phyloP scores from a whole-genome alignment of 2,888 invertebrate genomes.

The Aspidiotus rigidus region DNA sequence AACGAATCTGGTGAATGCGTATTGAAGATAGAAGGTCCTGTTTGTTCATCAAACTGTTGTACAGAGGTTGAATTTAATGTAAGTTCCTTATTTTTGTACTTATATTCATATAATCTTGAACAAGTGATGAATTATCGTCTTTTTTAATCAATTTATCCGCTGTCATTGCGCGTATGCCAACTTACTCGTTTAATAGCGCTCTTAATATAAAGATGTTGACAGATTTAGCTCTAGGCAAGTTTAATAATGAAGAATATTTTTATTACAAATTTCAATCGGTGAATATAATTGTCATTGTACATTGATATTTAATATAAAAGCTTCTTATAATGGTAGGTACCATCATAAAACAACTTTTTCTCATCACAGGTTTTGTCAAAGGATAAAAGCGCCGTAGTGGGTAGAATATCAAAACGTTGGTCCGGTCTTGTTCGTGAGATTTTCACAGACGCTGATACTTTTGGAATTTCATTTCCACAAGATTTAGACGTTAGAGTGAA shows the following conservation, averaged over 20 bases:
- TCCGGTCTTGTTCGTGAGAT: constrained; percentile 68
- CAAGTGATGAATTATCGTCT: too few relatives aligned
- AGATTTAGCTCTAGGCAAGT: too few relatives aligned
- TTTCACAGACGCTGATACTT: constrained; percentile 79
- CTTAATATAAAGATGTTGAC: too few relatives aligned
- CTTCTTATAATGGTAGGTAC: neutral
- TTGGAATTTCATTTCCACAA: constrained; percentile 82
- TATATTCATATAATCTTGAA: too few relatives aligned
- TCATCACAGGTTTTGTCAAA: constrained; percentile 57
- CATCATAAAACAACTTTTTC: neutral
- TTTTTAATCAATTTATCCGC: too few relatives aligned
- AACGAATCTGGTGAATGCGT: constrained; percentile 66
- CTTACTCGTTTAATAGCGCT: too few relatives aligned
- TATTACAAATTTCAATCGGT: too few relatives aligned
- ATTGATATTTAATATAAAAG: neutral
- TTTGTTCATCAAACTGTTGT: constrained; percentile 62
- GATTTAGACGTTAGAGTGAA: constrained; percentile 79
- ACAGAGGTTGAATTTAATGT: constrained; percentile 78
- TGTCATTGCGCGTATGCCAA: too few relatives aligned
- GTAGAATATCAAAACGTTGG: constrained; percentile 85
- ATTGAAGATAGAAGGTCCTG: constrained; percentile 68
- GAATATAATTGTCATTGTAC: too few relatives aligned
- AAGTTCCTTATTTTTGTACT: constrained; percentile 36
- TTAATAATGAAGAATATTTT: neutral
- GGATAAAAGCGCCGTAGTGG: constrained; percentile 68